Conservation (phyloP, 2,888 invertebrate species). For the Lepeophtheirus nordmannii region DNA sequence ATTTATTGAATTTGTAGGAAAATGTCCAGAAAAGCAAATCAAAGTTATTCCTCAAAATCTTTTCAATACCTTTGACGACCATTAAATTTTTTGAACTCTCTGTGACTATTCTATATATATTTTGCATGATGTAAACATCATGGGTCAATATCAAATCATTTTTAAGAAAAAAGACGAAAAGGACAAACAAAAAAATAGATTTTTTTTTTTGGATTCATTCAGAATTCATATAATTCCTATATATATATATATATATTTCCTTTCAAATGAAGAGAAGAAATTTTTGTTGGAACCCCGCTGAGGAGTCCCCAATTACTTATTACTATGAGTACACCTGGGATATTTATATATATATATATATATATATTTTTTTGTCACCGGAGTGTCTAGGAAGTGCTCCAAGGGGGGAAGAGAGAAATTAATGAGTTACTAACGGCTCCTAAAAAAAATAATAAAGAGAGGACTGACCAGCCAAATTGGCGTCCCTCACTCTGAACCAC, state of each 20-base stretch:
- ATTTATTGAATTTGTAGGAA: too few species aligned
- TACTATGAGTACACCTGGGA: not conserved
- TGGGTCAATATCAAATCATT: too few species aligned
- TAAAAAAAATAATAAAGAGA: too few species aligned
- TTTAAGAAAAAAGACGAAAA: too few species aligned
- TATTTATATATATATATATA: not conserved
- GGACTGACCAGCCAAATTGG: not conserved
- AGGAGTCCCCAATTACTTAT: not conserved
- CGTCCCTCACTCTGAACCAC: not conserved
- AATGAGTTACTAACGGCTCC: constrained; percentile 3
- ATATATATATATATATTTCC: constrained; percentile 4
- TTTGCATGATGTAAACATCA: too few species aligned
- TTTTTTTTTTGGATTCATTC: not conserved
- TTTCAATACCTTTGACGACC: too few species aligned
- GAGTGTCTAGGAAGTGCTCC: not conserved
- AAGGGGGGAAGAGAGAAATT: not conserved
- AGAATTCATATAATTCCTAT: not conserved
- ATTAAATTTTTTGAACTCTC: too few species aligned
- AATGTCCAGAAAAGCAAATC: too few species aligned
- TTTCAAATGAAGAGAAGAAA: not conserved
- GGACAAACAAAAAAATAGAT: not conserved
- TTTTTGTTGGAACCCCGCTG: not conserved
- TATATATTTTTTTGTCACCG: not conserved
- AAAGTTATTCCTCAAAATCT: too few species aligned
- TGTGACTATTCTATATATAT: too few species aligned